phyloP scores from a whole-genome alignment of 2,888 invertebrate genomes.

The Scrobipalpa costella region DNA sequence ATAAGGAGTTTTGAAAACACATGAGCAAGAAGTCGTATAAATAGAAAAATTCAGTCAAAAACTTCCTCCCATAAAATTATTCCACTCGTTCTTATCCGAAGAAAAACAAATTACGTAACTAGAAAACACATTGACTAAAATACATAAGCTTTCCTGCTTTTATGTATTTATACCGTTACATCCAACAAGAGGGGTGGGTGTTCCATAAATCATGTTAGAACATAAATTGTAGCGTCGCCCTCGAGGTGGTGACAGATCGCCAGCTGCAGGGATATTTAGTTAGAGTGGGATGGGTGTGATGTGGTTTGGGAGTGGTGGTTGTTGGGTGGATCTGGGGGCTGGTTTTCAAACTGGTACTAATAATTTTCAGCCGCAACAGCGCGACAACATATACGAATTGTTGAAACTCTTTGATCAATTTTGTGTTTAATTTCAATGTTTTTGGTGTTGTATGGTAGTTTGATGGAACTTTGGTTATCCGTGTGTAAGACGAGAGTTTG shows the following conservation, averaged over 20 bases:
- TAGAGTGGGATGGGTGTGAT: background rate
- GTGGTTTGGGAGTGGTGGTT: slow-evolving; percentile 4
- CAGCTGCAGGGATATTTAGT: slow-evolving; percentile 11
- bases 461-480: no score
- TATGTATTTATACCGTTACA: background rate
- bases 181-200: slow-evolving; percentile 51
- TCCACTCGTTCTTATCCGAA: background rate
- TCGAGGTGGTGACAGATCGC: slow-evolving; percentile 42
- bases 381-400: no score
- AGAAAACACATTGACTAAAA: background rate
- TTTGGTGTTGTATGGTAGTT: no score
- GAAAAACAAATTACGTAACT: slow-evolving; percentile 1
- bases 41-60: background rate
- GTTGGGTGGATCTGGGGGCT: background rate
- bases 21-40: no score
- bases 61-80: background rate
- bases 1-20: no score
- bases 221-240: slow-evolving; percentile 36
- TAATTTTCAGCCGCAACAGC: no score
- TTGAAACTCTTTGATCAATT: no score
- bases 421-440: no score
- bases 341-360: no score
- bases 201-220: slow-evolving; percentile 63
- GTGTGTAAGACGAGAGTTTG: no score
- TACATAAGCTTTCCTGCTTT: background rate